Evolutionary conservation across 2,888 invertebrate species (phyloP).

Genomic region (Calliopum simillimum): DNA sequence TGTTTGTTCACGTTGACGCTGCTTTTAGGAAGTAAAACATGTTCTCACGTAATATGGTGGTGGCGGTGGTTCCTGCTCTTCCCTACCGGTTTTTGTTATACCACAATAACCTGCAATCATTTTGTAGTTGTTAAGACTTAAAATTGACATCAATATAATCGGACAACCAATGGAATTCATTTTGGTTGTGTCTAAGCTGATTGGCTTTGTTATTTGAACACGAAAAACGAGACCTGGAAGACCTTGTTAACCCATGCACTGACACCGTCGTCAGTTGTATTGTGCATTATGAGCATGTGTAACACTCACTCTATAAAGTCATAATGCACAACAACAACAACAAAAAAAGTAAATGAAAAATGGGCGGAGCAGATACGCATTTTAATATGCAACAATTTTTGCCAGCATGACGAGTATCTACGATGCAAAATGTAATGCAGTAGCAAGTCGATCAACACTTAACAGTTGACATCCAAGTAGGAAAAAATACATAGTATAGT

Average conservation of each 20-base stretch:
- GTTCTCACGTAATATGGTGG: no score
- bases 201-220: constrained; percentile 37
- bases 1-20: no score
- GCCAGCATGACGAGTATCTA: background rate
- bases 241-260: constrained; percentile 32
- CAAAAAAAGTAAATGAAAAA: background rate
- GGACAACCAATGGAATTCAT: constrained; percentile 43
- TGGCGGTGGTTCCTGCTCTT: no score
- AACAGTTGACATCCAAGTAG: no score
- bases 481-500: no score
- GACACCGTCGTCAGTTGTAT: background rate
- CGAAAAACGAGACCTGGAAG: constrained; percentile 37
- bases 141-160: background rate
- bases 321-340: background rate
- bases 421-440: no score
- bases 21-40: no score
- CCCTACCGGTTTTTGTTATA: no score
- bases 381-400: background rate
- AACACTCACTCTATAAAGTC: no score
- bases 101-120: no score
- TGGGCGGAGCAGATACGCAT: constrained; percentile 26
- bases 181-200: constrained; percentile 38
- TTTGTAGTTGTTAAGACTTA: no score
- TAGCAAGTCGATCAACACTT: no score
- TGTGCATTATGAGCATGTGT: background rate